These are phyloP conservation scores for Norana najaformis DNA, from an alignment of 2,888 invertebrate species.

Conservation along the genomic window DNA sequence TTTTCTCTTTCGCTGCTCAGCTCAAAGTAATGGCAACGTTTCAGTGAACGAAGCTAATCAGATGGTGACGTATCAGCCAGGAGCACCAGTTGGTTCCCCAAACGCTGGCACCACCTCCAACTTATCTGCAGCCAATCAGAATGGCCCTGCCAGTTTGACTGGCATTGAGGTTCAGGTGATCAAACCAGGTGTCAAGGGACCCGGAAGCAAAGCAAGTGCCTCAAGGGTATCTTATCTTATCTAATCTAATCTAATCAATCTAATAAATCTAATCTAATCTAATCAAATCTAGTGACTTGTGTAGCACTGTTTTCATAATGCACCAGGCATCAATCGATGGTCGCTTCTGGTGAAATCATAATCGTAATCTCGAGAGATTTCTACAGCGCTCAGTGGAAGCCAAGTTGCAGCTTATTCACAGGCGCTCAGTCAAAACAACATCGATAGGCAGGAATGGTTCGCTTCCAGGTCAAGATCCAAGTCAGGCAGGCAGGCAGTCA, in stretches of 20 bases:
- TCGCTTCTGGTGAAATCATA: too few relatives aligned
- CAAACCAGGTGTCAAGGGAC: background rate
- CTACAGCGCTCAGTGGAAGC: too few relatives aligned
- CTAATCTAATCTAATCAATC: background rate
- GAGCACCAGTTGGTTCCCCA: background rate
- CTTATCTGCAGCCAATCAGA: background rate
- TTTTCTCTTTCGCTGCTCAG: background rate
- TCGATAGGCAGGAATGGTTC: too few relatives aligned
- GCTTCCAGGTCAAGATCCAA: too few relatives aligned
- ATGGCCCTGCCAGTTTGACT: background rate
- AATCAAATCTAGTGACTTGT: background rate
- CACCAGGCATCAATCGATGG: too few relatives aligned
- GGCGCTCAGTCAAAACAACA: too few relatives aligned
- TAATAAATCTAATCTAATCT: background rate
- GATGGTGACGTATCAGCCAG: background rate
- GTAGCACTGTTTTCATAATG: too few relatives aligned
- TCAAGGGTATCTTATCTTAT: background rate
- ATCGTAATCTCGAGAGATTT: too few relatives aligned
- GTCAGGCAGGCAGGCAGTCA: too few relatives aligned
- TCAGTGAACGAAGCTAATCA: background rate
- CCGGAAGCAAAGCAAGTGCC: background rate
- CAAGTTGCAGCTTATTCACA: too few relatives aligned
- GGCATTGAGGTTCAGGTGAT: constrained; percentile 8
- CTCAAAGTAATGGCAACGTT: background rate
- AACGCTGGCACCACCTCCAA: background rate